Base-by-base conservation (phyloP, 2,797 vertebrate species). In the Lophius americanus region DNA sequence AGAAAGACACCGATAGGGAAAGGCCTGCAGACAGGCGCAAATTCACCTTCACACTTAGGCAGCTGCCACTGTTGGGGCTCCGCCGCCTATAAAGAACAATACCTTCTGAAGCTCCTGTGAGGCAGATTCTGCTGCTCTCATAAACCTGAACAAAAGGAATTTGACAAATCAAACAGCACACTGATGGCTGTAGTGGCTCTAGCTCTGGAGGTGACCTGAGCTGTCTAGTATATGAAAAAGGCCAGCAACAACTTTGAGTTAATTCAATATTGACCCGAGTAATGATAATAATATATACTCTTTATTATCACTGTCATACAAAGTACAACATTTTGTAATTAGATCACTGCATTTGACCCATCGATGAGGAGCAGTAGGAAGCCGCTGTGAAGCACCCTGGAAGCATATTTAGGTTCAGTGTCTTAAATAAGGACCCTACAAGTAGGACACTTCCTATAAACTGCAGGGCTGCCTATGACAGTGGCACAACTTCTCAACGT, bases 1-100 rank as follows among this genome's bases (percentile, higher is more conserved):
- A 72, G 75, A 81, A 74, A 78, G 76, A 60, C 38, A 38, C 64
- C 62, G 60, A 70, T 81, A 83, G 83, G 69, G 83, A 84, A 84
- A 88, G 44, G 79, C 79, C 82, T 74, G 76, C 78, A 81, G 79
- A 82, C 82, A 85, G 71, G 75, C 42, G 49, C 82, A 82, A 81
- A 78, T 81, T 78, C 78, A 65, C 78, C 76, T 75, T 81, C 68
- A 75, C 80, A 86, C 84, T 86, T 78, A 68, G 80, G 80, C 84
- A 83, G 85, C 87, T 88, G 88, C 84, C 84, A 89, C 89, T 48
- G 90, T 89, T 83, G 82, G 68, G 75, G 76, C 63, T 79, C 73
- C 58, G 63, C 75, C 67, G 68, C 75, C 74, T 43, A 73, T 78
- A 78, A 87, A 85, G 79, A 79, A 82, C 79, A 79, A 72, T 46